Evolutionary conservation across 92 coral and sea anemone species (phyloP), one percentile per base, ranked within the genome.

Genomic region (Muricea muricata): DNA sequence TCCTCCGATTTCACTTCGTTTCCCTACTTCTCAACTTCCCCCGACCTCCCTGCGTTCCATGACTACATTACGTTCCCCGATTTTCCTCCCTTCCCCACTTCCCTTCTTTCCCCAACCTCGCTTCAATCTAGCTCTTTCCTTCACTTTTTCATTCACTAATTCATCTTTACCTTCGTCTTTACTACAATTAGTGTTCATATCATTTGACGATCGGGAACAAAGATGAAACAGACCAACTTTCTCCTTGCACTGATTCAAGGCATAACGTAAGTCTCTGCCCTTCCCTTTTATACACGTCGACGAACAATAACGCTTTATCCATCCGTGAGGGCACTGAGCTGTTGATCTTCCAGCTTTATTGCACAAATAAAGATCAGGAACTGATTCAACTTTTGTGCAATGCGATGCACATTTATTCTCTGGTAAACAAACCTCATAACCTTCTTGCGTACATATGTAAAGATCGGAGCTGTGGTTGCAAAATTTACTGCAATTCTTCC

Each of bases 381-480:
- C 8, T 1, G 70, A 29, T 63, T 63, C 70, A 18, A 63, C 12
- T 12, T 30, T 39, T 0, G 4, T 18, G 21, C 70, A 63, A 63
- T 63, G 28, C 0, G 13, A 13, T 0, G 11, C 70, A 6, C 70
- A 63, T 26, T 63, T 28, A 4, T 63, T 39, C 70, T 37, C 42
- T 37, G 42, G 42, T 37, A 37, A 37, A 37, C n/a, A n/a, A n/a
- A 83, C 90, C 25, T 87, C 92, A 12, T 92, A 83, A 40, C 98
- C 98, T 32, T 82, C 83, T 12, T 33, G 32, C 33, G 86, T 67
- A 63, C 97, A 93, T 30, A 34, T 79, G 61, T 84, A 91, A 9
- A 6, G 23, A 7, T 23, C 3, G 13, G 65, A 7, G 39, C 18
- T 70, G 25, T 70, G 28, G 1, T 48, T 18, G 33, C 83, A 78